Conservation (phyloP, 1,140 invertebrate species). For the Cataglyphis hispanica region DNA sequence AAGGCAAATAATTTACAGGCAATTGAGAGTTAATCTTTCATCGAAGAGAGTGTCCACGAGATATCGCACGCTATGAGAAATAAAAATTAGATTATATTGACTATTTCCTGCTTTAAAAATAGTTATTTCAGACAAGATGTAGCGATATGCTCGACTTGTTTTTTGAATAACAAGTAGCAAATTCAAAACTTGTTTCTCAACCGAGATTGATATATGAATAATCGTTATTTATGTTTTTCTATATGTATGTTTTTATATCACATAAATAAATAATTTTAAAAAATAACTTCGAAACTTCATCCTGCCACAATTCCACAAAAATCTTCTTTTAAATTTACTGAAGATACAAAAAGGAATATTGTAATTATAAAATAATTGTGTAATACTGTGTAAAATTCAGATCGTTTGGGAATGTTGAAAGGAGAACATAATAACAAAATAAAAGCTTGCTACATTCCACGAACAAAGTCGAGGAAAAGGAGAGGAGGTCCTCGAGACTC, state of each 20-base stretch:
- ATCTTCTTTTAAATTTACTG: neutral
- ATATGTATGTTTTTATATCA: neutral
- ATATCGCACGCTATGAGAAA: neutral
- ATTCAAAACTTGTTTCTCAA: neutral
- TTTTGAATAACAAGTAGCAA: neutral
- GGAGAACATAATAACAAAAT: neutral
- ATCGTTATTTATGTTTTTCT: neutral
- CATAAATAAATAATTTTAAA: neutral
- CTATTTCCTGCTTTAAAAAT: neutral
- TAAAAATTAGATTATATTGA: too few species aligned
- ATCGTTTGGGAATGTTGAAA: neutral
- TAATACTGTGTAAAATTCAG: conserved; percentile 3
- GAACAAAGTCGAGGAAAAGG: conserved; percentile 21
- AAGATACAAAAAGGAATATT: neutral
- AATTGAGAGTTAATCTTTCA: conserved; percentile 2
- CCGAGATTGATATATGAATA: neutral
- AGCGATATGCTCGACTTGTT: neutral
- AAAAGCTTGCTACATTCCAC: neutral
- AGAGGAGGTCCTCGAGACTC: conserved; percentile 24
- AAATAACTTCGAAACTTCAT: neutral
- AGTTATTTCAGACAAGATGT: neutral
- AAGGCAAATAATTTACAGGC: neutral
- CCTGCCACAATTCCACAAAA: neutral
- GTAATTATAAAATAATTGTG: neutral
- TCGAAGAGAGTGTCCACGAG: neutral